Percentiles rank a stretch among this genome's conserved stretches.
Conservation (phyloP, 2,888 invertebrate genomes). For the Melanostoma scalare region DNA sequence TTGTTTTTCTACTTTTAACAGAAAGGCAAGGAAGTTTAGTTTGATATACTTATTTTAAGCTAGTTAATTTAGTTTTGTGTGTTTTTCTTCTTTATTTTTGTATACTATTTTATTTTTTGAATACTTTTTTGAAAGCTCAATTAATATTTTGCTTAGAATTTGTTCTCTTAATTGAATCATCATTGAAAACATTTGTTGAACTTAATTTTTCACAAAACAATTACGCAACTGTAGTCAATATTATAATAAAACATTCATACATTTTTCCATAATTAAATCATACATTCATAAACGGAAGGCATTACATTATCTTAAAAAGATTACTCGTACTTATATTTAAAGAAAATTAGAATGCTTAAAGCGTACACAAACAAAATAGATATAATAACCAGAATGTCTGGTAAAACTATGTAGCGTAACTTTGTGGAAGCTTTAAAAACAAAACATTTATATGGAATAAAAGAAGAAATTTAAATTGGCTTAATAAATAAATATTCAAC, state of each 20-base stretch:
- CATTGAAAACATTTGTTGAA: too few relatives aligned
- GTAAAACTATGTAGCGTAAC: slow-evolving; percentile 37
- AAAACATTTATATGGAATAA: slow-evolving; percentile 38
- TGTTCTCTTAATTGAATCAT: too few relatives aligned
- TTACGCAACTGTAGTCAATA: not conserved
- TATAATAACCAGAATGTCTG: slow-evolving; percentile 36
- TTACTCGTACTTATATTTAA: slow-evolving; percentile 61
- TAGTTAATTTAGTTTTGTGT: too few relatives aligned
- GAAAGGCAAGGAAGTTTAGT: too few relatives aligned
- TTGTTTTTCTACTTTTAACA: too few relatives aligned
- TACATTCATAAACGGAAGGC: slow-evolving; percentile 41
- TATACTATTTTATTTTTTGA: too few relatives aligned
- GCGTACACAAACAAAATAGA: slow-evolving; percentile 52
- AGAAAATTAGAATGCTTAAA: slow-evolving; percentile 46
- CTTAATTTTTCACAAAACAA: too few relatives aligned
- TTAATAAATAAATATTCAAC: slow-evolving; percentile 60
- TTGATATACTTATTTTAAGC: too few relatives aligned
- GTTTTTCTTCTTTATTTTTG: too few relatives aligned
- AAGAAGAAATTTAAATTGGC: slow-evolving; percentile 35
- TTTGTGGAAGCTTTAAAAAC: slow-evolving; percentile 48
- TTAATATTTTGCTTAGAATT: too few relatives aligned
- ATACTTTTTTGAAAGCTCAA: too few relatives aligned
- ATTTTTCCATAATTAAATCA: slow-evolving; percentile 21
- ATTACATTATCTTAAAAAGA: slow-evolving; percentile 57
- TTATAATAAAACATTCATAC: slow-evolving; percentile 9